A percentile compares a stretch with the other conserved stretches of the same genome.
Conservation (phyloP, 2,113 vertebrate species). For the Macquaria australasica region DNA sequence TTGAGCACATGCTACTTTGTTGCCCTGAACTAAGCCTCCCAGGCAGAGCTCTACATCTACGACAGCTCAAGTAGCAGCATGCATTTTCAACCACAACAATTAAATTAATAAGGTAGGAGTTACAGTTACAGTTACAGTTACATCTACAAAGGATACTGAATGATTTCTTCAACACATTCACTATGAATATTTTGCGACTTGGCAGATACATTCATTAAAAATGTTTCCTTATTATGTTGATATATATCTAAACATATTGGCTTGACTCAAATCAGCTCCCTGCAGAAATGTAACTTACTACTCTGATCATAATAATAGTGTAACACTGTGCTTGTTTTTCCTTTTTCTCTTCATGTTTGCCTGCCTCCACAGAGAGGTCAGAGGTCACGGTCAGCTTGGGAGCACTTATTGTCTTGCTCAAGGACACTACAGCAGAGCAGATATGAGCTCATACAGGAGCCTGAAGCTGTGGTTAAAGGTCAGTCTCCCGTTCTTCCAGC, state of each 20-base stretch:
- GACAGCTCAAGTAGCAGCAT: not conserved
- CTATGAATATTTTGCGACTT: not conserved
- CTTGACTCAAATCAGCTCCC: not conserved
- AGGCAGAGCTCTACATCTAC: not conserved
- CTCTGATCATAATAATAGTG: not conserved
- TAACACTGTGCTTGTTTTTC: not conserved
- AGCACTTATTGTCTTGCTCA: not conserved
- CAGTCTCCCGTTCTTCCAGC: not conserved
- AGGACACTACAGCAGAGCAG: constrained; percentile 6
- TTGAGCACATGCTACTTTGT: no score
- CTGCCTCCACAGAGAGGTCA: constrained; percentile 27
- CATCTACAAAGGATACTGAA: not conserved
- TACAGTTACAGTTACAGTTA: no score
- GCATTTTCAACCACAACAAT: not conserved
- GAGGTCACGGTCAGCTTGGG: constrained; percentile 26
- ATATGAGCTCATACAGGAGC: not conserved
- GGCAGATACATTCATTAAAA: not conserved
- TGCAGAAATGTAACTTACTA: not conserved
- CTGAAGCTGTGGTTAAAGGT: constrained; percentile 30
- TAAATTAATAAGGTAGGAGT: not conserved
- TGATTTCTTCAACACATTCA: not conserved
- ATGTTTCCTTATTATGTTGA: not conserved
- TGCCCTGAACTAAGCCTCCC: not conserved
- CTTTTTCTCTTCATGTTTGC: not conserved
- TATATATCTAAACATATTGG: not conserved